Evolutionary conservation across 2,888 invertebrate species (phyloP), one percentile per base, ranked within the genome.

Genomic region (Rhopalosiphum nymphaeae): DNA sequence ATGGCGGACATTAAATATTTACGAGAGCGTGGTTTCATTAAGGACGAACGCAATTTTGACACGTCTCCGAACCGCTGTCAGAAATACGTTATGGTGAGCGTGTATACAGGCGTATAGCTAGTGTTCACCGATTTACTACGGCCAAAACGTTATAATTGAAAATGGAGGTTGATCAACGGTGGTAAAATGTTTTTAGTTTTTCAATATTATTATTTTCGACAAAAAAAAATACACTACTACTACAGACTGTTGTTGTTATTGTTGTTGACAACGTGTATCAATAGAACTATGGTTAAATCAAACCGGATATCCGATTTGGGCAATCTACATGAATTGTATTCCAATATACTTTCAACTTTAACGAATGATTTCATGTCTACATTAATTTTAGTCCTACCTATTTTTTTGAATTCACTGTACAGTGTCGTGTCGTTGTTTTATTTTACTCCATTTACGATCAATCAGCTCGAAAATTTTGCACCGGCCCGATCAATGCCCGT

Each of bases 31-130:
- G 29, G 44, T 53, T 49, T 53, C 21, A 46, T 21, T 87, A 87
- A n/a, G 53, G 87, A 88, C 87, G 53, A 49, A 49, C 49, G 16
- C 87, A n/a, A 88, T 53, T 53, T 53, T 88, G 53, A 88, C n/a
- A 49, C n/a, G 36, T 88, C 36, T 88, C 53, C 21, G 21, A 88
- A 53, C 49, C n/a, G 87, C 49, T 49, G 87, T 88, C 49, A 21
- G 53, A 88, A 88, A 88, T 42, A 53, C 53, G 53, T 88, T 88
- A 36, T n/a, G 49, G 49, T 87, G 29, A 16, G 13, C 13, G 9
- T 9, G 46, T 53, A 25, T n/a, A n/a, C 25, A 53, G 1, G 56
- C 25, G 36, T 87, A 36, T 42, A 53, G 36, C 9, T 88, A 36
- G 88, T 53, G 36, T 88, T 53, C 88, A 36, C 56, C 56, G 88